Conservation (phyloP, 2,113 vertebrate genomes). For the Chaetodon trifascialis region DNA sequence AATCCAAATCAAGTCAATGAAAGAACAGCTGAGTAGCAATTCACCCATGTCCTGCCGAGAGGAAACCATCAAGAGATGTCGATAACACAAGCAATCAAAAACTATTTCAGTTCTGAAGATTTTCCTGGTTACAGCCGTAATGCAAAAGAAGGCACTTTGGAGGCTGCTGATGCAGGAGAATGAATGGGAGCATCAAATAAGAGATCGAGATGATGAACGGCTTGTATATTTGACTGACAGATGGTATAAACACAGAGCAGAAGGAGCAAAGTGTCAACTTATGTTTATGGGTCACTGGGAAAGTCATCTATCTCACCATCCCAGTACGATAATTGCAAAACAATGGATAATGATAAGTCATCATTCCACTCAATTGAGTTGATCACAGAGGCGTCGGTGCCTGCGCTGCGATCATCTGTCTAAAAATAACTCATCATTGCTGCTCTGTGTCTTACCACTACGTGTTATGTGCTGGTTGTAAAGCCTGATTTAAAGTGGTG, state of each 20-base stretch:
- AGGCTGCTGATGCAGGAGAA: neutral
- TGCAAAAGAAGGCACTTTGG: neutral
- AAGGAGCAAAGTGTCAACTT: slow-evolving; percentile 39
- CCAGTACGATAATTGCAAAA: slow-evolving; percentile 60
- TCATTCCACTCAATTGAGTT: slow-evolving; percentile 72
- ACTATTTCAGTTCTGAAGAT: neutral
- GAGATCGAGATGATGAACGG: slow-evolving; percentile 3
- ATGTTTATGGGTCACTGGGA: slow-evolving; percentile 48
- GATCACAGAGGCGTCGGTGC: slow-evolving; percentile 50
- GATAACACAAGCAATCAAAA: neutral
- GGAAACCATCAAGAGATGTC: neutral
- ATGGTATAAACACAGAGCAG: slow-evolving; percentile 26
- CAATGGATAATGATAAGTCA: slow-evolving; percentile 67
- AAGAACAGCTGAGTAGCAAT: neutral
- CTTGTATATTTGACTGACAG: slow-evolving; percentile 30
- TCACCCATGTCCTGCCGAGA: slow-evolving; percentile 1
- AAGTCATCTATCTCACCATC: slow-evolving; percentile 51
- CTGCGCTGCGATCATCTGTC: neutral
- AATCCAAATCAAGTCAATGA: neutral
- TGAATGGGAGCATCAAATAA: slow-evolving; percentile 13
- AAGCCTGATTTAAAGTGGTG: neutral
- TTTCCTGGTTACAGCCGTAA: neutral
- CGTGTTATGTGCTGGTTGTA: slow-evolving; percentile 4
- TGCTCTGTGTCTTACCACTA: neutral
- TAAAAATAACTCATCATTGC: slow-evolving; percentile 50